These are phyloP conservation scores for Papilio glaucus DNA, from an alignment of 1,140 invertebrate genomes.

Conservation along the genomic window DNA sequence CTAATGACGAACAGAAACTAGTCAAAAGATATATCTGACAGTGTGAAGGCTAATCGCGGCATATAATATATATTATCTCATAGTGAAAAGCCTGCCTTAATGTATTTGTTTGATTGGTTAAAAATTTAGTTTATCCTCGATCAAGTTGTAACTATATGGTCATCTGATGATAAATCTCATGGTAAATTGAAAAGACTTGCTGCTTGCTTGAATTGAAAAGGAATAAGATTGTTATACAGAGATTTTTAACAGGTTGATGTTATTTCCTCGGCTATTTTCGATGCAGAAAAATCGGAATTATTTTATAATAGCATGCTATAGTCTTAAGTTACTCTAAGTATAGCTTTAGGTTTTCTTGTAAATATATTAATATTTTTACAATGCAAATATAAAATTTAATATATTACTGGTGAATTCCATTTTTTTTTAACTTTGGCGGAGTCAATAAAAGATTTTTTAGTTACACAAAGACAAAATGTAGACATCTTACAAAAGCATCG, in stretches of 20 bases:
- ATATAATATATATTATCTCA: too few relatives aligned
- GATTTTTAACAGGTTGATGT: not conserved
- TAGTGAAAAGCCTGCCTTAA: too few relatives aligned
- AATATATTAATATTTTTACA: not conserved
- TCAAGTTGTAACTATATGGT: not conserved
- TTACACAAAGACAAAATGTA: too few relatives aligned
- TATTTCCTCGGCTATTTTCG: not conserved
- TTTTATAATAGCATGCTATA: not conserved
- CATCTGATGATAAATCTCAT: not conserved
- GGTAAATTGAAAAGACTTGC: not conserved
- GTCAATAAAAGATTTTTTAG: not conserved
- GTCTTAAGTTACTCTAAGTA: not conserved
- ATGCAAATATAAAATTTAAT: conserved; percentile 22
- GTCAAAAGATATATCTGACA: too few relatives aligned
- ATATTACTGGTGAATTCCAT: not conserved
- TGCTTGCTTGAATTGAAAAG: not conserved
- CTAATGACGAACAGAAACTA: too few relatives aligned
- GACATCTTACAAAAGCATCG: not conserved
- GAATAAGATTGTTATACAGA: not conserved
- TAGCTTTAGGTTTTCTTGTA: not conserved
- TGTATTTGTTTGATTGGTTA: not conserved
- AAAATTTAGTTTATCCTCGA: not conserved
- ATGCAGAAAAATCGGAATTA: not conserved
- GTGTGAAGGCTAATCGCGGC: too few relatives aligned
- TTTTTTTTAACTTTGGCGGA: not conserved